Evolutionary conservation across 2,797 vertebrate genomes (phyloP).

Genomic region (Acipenser oxyrinchus): DNA sequence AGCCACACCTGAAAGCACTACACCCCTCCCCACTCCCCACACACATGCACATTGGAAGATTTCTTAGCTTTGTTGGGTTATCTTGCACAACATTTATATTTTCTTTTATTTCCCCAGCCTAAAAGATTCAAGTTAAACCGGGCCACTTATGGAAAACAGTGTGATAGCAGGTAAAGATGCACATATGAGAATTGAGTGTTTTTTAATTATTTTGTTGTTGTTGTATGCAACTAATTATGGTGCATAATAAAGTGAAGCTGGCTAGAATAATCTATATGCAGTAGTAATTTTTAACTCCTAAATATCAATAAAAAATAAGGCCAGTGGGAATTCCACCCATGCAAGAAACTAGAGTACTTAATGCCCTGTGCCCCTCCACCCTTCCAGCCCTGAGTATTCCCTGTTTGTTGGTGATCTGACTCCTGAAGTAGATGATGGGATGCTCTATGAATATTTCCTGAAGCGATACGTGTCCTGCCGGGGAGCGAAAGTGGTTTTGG

Average conservation of each 20-base stretch:
- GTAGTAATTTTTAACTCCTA: no score
- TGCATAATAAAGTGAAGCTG: neutral
- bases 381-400: conserved; percentile 74
- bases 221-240: no score
- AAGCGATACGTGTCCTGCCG: conserved; percentile 84
- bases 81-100: conserved; percentile 35
- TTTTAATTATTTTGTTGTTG: no score
- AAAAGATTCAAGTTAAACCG: conserved; percentile 91
- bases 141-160: conserved; percentile 84
- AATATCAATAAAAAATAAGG: no score
- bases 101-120: conserved; percentile 56
- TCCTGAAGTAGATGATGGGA: conserved; percentile 85
- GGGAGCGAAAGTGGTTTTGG: conserved; percentile 84
- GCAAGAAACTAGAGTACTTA: neutral
- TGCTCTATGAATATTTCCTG: conserved; percentile 92
- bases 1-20: no score
- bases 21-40: no score
- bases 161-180: conserved; percentile 65
- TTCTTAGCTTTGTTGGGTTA: no score
- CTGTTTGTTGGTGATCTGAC: conserved; percentile 87
- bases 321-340: no score
- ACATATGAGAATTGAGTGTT: neutral
- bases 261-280: neutral
- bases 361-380: no score
- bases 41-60: no score